These are phyloP conservation scores for Salarias fasciatus DNA, from an alignment of 2,797 vertebrate species.

Conservation along the genomic window DNA sequence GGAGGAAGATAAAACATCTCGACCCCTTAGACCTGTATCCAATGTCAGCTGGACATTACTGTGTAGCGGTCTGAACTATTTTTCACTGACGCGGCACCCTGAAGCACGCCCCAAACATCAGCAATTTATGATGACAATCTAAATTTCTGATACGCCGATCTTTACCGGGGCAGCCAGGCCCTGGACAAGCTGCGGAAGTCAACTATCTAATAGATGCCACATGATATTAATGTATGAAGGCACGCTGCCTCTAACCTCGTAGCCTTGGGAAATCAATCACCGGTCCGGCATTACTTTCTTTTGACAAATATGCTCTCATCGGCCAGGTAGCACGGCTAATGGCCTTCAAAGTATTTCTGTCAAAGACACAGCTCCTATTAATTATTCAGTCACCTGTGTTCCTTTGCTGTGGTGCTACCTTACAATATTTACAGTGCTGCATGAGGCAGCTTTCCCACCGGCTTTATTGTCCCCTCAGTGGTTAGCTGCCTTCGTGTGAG, in stretches of 20 bases:
- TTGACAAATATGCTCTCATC: slow-evolving; percentile 77
- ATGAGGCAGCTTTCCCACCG: slow-evolving; percentile 52
- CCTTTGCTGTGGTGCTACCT: slow-evolving; percentile 65
- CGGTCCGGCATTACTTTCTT: slow-evolving; percentile 63
- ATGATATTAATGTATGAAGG: slow-evolving; percentile 76
- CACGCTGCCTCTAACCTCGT: slow-evolving; percentile 69
- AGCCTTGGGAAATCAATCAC: slow-evolving; percentile 77
- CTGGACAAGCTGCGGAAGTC: slow-evolving; percentile 67
- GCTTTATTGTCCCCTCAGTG: slow-evolving; percentile 49
- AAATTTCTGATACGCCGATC: slow-evolving; percentile 59
- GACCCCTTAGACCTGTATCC: too few relatives aligned
- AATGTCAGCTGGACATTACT: too few relatives aligned
- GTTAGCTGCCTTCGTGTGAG: slow-evolving; percentile 45
- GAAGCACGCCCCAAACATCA: slow-evolving; percentile 45
- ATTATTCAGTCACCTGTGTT: slow-evolving; percentile 81
- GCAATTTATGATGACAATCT: slow-evolving; percentile 75
- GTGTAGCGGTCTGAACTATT: too few relatives aligned
- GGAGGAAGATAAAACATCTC: too few relatives aligned
- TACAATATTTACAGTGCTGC: slow-evolving; percentile 76
- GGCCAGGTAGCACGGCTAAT: slow-evolving; percentile 77
- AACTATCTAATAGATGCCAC: slow-evolving; percentile 74
- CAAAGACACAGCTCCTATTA: slow-evolving; percentile 78
- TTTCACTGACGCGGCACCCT: slow-evolving; percentile 14
- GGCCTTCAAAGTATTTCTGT: slow-evolving; percentile 81
- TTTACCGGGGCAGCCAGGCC: slow-evolving; percentile 21